These are phyloP conservation scores for Platycheirus rosarum DNA, from an alignment of 2,888 invertebrate species.

Conservation along the genomic window DNA sequence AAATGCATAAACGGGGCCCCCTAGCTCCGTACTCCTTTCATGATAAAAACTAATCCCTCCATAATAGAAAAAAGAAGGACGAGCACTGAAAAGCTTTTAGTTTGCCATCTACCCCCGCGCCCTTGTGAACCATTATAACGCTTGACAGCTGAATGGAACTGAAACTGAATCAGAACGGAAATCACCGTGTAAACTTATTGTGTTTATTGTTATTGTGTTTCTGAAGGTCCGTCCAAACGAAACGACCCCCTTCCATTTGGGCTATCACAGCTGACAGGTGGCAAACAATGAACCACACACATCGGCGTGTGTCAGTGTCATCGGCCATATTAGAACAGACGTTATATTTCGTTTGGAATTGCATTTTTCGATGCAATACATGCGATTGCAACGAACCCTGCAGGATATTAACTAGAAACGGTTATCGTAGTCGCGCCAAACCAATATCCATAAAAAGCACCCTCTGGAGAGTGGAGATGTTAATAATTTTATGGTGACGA, in stretches of 20 bases:
- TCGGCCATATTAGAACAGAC: conserved; percentile 26
- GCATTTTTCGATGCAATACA: conserved; percentile 9
- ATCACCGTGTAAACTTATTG: conserved; percentile 63
- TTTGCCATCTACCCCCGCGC: conserved; percentile 15
- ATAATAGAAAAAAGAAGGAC: background rate
- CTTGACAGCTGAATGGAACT: conserved; percentile 64
- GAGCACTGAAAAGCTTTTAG: conserved; percentile 57
- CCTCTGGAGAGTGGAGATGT: conserved; percentile 61
- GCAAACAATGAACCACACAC: conserved; percentile 61
- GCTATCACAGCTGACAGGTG: conserved; percentile 56
- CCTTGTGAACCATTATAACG: conserved; percentile 20
- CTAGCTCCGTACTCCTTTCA: background rate
- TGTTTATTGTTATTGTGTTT: conserved; percentile 59
- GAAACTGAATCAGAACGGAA: conserved; percentile 64
- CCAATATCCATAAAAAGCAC: conserved; percentile 69
- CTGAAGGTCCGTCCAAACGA: background rate
- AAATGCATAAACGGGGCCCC: conserved; percentile 45
- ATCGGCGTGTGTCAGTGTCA: conserved; percentile 28
- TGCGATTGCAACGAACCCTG: conserved; percentile 28
- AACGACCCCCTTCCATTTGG: background rate
- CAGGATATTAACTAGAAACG: conserved; percentile 15
- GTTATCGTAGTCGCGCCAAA: conserved; percentile 36
- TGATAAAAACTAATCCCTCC: conserved; percentile 19
- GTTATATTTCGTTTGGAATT: background rate
- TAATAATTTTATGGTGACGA: conserved; percentile 74